Evolutionary conservation across 2,888 invertebrate species (phyloP).

Genomic region (Diachrysia chrysitis): DNA sequence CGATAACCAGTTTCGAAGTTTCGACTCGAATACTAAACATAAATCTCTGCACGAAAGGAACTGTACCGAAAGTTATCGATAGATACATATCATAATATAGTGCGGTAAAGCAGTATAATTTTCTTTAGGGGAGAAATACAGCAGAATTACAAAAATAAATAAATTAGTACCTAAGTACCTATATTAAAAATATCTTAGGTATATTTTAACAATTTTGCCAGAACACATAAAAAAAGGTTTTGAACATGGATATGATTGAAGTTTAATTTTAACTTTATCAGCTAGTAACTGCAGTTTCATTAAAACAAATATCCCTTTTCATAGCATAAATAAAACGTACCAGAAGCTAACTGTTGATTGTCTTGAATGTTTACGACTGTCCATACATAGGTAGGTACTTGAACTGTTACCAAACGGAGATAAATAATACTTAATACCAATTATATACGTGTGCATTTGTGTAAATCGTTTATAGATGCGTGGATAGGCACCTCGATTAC

Average conservation of each 20-base stretch:
- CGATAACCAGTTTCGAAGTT: conserved; percentile 4
- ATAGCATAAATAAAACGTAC: too few species aligned
- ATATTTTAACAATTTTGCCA: too few species aligned
- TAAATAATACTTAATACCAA: conserved; percentile 24
- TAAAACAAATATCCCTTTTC: too few species aligned
- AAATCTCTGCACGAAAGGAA: conserved; percentile 4
- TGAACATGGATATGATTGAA: too few species aligned
- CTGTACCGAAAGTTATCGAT: not conserved
- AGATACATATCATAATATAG: not conserved
- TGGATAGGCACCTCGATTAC: conserved; percentile 31
- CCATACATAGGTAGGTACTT: not conserved
- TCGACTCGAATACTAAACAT: not conserved
- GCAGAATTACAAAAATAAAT: too few species aligned
- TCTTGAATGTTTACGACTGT: not conserved
- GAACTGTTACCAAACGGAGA: not conserved
- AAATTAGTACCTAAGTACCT: too few species aligned
- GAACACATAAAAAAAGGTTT: too few species aligned
- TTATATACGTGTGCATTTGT: conserved; percentile 26
- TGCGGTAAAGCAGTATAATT: not conserved
- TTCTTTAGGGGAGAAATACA: too few species aligned
- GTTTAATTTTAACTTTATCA: too few species aligned
- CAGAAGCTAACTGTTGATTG: not conserved
- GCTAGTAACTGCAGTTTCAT: too few species aligned
- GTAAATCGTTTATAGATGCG: conserved; percentile 27
- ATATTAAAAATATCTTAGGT: too few species aligned